Evolutionary conservation across 2,888 invertebrate species (phyloP), one percentile per base, ranked within the genome.

Genomic region (Microctonus hyperodae): DNA sequence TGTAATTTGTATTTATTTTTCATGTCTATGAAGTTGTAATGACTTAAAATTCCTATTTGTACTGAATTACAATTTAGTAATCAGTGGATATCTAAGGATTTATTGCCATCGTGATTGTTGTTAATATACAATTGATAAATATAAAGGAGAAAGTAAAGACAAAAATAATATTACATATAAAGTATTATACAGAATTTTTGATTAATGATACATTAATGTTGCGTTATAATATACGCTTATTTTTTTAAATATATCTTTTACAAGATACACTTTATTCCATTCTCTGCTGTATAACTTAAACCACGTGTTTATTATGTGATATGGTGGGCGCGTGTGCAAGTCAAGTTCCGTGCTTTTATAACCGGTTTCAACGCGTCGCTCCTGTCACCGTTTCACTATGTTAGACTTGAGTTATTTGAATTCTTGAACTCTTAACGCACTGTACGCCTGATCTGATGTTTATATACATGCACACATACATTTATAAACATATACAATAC

Each of bases 351-450:
- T 50, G 33, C 61, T 44, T 37, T 23, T 6, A 40, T 10, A 67
- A 67, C 67, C 62, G 62, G 67, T 67, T 67, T 31, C 9, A 51
- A n/a, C n/a, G n/a, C 53, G 57, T 62, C 48, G 48, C 25, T 58
- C 67, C 67, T 63, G 67, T 67, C 67, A 67, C 67, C 37, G 62
- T 67, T 63, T 67, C 57, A 67, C 62, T 63, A 53, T 62, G 40
- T 55, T 65, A 65, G 58, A 68, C 64, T 64, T 58, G 67, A 66
- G 63, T 69, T 65, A 63, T 69, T 70, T 44, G 56, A 70, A 62
- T 65, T 68, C 59, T 63, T 63, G 9, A 50, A 60, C 59, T 55
- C 31, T n/a, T 33, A 9, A 33, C 31, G 33, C 55, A 55, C 16
- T 5, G n/a, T n/a, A 31, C 16, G 44, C 44, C 44, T 44, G 16